Base-by-base conservation (phyloP, 2,113 vertebrate species). In the Jacana jacana region DNA sequence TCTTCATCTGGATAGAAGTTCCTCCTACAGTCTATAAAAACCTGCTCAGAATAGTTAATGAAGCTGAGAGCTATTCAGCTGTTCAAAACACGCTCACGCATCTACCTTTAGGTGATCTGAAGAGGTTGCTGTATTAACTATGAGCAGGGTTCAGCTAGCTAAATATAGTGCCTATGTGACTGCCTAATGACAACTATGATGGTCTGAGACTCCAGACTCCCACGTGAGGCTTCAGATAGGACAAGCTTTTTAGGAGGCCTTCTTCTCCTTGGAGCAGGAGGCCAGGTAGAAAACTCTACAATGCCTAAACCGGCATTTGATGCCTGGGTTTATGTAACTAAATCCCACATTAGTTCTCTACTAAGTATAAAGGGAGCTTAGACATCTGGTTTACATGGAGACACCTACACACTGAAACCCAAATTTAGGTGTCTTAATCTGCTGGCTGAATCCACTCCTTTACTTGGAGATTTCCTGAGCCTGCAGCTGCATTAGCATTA, bases 381-480 rank as follows among this genome's bases (percentile, higher is more conserved):
- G 93, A 72, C 81, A 95, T 95, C 73, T 97, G 91, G 89, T 89
- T 96, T 91, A 93, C 91, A 92, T 92, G 93, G 91, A 96, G 91
- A 96, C 96, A 93, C 94, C 95, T 91, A 95, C 95, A 92, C 57
- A 65, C 15, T 7, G 10, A 85, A 96, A 76, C 10, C 40, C 87
- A 92, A 85, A 95, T 94, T 91, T 94, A 92, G 94, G 81, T 82
- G 69, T 64, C 81, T 93, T 95, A 94, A 95, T 92, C 93, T 95
- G 69, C 52, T 87, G 66, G 69, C 35, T 92, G 81, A 89, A 92
- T 79, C 65, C 65, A 81, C 17, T 22, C 31, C 48, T 84, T 66
- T n/a, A 75, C 72, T 75, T 89, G 70, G 77, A 95, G 89, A 87
- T 87, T 91, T 95, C 69, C 89, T 68, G 77, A 94, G 77, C 89